Evolutionary conservation across 2,888 invertebrate genomes (phyloP), one percentile per base, ranked within the genome.

Genomic region (Lochmaea capreae): DNA sequence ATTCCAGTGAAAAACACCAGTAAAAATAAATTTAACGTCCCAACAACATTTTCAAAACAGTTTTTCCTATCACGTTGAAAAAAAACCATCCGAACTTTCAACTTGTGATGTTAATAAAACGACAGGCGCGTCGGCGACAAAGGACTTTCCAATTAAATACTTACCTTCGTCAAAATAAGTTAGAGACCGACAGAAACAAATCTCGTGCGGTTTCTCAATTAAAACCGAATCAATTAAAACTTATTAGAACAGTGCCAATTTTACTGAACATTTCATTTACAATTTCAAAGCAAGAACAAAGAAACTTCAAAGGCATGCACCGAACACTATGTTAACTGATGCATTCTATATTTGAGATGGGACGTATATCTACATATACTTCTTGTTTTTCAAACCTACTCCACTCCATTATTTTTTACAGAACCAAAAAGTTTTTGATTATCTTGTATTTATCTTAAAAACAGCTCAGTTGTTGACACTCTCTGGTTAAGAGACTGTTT

Each of bases 201-300:
- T 72, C 65, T 72, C 63, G 52, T 22, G 70, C 61, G 70, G 73
- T 73, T 66, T 65, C 65, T 73, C 70, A 66, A 70, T 61, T 66
- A 66, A 70, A 73, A 57, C 70, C 61, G 61, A 66, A 73, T 73
- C 73, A 73, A 73, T 73, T 73, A 70, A 62, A 73, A 73, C 65
- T 70, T 65, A 69, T 69, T 59, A 65, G 59, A 65, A 63, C 68
- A 52, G 59, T 59, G 63, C 69, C 73, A 73, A 73, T 73, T 73
- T 62, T 68, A 65, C 49, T 65, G 65, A 68, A 73, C 68, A 73
- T 68, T 73, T 68, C 70, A 49, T 73, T 73, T 54, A 59, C 70
- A 66, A 59, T 57, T 66, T 39, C 71, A 46, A 54, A 66, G 69
- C 61, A 57, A 49, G 61, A 70, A 65, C 73, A 70, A 70, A 62